phyloP scores from a whole-genome alignment of 2,797 vertebrate genomes.

The Hephaestus fuliginosus region DNA sequence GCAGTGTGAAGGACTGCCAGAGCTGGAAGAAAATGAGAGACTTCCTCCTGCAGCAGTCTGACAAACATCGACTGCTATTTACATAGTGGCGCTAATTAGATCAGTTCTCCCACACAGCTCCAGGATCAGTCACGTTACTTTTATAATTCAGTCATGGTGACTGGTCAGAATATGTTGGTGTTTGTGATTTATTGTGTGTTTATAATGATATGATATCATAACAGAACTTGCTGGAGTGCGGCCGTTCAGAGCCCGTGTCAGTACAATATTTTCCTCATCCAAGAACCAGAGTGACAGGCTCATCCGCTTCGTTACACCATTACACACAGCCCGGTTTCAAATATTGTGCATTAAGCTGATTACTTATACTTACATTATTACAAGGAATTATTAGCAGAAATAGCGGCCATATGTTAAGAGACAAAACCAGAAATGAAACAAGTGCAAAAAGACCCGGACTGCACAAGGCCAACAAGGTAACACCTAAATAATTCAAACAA shows the following conservation, averaged over 20 bases:
- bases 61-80: conserved; percentile 19
- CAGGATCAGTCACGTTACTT: neutral
- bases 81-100: conserved; percentile 13
- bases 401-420: too few relatives aligned
- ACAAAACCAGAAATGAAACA: neutral
- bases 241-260: neutral
- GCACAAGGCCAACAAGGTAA: neutral
- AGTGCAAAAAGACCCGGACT: neutral
- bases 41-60: neutral
- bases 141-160: neutral
- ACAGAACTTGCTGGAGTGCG: neutral
- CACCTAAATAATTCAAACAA: neutral
- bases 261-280: neutral
- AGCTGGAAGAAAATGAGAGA: conserved; percentile 1
- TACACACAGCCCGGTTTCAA: neutral
- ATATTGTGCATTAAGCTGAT: neutral
- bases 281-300: neutral
- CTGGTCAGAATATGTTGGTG: neutral
- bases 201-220: neutral
- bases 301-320: neutral
- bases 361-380: neutral
- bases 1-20: neutral
- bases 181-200: conserved; percentile 14
- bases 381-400: too few relatives aligned
- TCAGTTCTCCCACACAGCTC: neutral